Evolutionary conservation across 2,113 vertebrate species (phyloP).

Genomic region (Ranitomeya variabilis): DNA sequence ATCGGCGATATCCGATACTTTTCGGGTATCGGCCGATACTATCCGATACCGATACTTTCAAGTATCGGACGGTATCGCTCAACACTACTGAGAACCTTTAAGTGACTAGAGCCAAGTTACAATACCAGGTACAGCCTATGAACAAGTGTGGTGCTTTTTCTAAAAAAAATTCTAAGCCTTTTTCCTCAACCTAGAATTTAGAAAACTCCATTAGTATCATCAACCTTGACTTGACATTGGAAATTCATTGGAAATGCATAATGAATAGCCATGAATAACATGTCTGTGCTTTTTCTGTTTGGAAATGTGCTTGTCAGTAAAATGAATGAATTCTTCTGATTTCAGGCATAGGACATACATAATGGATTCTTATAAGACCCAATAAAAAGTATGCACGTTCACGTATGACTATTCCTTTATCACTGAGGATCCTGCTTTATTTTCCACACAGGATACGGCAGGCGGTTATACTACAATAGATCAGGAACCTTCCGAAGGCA

Average conservation of each 20-base stretch:
- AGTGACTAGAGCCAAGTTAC: too few species aligned
- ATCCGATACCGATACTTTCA: too few species aligned
- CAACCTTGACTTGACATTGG: slow-evolving; percentile 9
- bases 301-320: background rate
- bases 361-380: slow-evolving; percentile 14
- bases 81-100: too few species aligned
- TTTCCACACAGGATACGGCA: slow-evolving; percentile 11
- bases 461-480: slow-evolving; percentile 9
- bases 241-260: background rate
- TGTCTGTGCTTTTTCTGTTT: background rate
- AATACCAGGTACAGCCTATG: background rate
- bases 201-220: background rate
- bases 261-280: slow-evolving; percentile 5
- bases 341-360: slow-evolving; percentile 1
- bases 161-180: background rate
- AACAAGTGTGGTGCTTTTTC: background rate
- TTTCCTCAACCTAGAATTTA: background rate
- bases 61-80: too few species aligned
- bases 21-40: too few species aligned
- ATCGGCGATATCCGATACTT: too few species aligned
- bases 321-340: slow-evolving; percentile 3
- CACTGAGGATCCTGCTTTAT: background rate
- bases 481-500: background rate
- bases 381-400: background rate
- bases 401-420: background rate